Base-by-base conservation (phyloP, 2,113 vertebrate species). In the Periophthalmodon schlosseri region DNA sequence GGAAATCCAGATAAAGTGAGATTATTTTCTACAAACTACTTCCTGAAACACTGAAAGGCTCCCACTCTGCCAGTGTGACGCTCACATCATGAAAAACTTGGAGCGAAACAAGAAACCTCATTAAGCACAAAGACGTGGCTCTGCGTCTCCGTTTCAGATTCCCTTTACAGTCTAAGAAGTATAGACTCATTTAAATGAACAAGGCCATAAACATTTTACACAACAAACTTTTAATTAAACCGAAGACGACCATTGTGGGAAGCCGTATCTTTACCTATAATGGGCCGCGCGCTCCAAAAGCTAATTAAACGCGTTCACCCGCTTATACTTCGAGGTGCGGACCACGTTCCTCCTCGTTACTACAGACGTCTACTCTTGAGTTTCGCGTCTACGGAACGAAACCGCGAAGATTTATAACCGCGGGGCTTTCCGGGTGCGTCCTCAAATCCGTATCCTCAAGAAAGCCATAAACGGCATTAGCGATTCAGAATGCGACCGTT, bases 401-500 rank as follows among this genome's bases (percentile, higher is more conserved):
- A 63, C 71, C 68, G 70, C 79, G 64, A 56, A 85, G 74, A 83
- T 74, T 80, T 73, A 72, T 85, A 82, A 86, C 79, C 66, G 44
- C 20, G 34, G 74, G 76, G 75, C 73, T 80, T 61, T 16, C 10
- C 56, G 67, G 70, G 69, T 75, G 76, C 67, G 56, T 64, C 60
- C 79, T 76, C 78, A 75, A 86, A 85, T 74, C 72, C 81, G 73
- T 87, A 83, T 84, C 67, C 81, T 18, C 69, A 49, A 76, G 73
- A 79, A 82, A 76, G 68, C 76, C 47, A 75, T 75, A 74, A 83
- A 84, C 74, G 39, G 80, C 86, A 80, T 79, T 39, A 68, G 87
- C 84, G 67, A 84, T 84, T 84, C 69, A 60, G 36, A 86, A 78
- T 74, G 72, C 64, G 16, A 64, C 52, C 67, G 60, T 75, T 73